phyloP scores from a whole-genome alignment of 1,140 invertebrate species.

The Triops longicaudatus region DNA sequence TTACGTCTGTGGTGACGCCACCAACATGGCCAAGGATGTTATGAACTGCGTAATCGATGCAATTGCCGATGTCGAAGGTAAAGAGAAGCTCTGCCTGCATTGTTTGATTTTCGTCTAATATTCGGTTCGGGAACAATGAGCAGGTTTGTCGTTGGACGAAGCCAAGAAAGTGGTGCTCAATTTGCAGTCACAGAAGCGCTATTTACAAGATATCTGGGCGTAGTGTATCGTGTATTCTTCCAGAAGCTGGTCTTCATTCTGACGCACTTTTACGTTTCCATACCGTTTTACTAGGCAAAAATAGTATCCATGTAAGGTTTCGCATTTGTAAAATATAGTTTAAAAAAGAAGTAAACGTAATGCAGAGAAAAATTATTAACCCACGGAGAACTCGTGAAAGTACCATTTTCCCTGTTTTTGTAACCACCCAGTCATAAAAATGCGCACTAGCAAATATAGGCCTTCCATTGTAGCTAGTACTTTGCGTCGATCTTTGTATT shows the following conservation, averaged over 20 bases:
- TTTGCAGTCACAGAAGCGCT: conserved; percentile 26
- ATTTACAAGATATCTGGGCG: conserved; percentile 29
- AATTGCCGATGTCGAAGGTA: conserved; percentile 42
- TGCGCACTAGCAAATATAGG: too few species aligned
- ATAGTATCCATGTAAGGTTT: too few species aligned
- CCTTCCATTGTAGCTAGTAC: too few species aligned
- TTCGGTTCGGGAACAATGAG: not conserved
- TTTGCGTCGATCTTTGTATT: too few species aligned
- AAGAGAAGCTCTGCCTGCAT: conserved; percentile 17
- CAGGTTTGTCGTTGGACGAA: conserved; percentile 20
- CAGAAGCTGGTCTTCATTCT: not conserved
- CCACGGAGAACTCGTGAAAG: too few species aligned
- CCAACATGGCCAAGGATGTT: conserved; percentile 60
- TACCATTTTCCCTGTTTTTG: too few species aligned
- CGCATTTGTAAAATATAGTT: too few species aligned
- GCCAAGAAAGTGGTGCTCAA: conserved; percentile 18
- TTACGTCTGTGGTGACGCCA: conserved; percentile 70
- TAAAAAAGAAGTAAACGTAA: too few species aligned
- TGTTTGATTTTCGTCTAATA: not conserved
- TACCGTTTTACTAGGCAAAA: not conserved
- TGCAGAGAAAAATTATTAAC: too few species aligned
- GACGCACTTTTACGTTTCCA: not conserved
- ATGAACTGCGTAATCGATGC: conserved; percentile 48
- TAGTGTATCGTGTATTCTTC: not conserved
- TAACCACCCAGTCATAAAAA: too few species aligned